Conservation (phyloP, 2,888 invertebrate genomes). For the Acrobasis consociella region DNA sequence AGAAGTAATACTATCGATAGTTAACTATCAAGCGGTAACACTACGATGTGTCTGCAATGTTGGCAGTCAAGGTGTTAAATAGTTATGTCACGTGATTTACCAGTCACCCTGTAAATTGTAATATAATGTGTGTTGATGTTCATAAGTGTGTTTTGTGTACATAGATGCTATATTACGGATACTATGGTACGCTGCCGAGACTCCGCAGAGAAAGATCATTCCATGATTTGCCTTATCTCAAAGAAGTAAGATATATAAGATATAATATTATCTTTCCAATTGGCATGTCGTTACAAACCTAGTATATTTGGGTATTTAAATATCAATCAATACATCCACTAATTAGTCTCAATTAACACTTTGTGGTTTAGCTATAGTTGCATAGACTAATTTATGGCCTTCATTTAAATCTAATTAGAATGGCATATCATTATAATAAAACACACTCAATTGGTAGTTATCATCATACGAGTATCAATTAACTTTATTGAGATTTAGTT, state of each 20-base stretch:
- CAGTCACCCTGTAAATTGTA: constrained; percentile 3
- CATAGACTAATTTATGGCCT: not conserved
- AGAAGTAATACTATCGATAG: no score
- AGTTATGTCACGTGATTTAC: no score
- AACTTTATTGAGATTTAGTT: no score
- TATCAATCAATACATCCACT: constrained; percentile 34
- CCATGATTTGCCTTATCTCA: constrained; percentile 89
- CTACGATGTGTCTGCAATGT: no score
- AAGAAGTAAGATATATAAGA: constrained; percentile 88
- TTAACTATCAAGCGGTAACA: no score
- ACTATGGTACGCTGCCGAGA: constrained; percentile 88
- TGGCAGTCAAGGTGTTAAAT: no score
- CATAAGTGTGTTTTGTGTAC: constrained; percentile 58
- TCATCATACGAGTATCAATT: not conserved
- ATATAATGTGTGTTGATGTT: constrained; percentile 41
- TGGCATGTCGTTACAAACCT: constrained; percentile 53
- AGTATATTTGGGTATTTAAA: constrained; percentile 36
- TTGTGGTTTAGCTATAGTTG: constrained; percentile 27
- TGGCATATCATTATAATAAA: not conserved
- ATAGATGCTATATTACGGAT: constrained; percentile 87
- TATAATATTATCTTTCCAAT: constrained; percentile 43
- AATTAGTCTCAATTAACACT: constrained; percentile 38
- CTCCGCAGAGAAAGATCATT: constrained; percentile 90
- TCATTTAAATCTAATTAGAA: constrained; percentile 17
- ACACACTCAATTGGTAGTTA: not conserved